Evolutionary conservation across 2,113 vertebrate species (phyloP), one percentile per base, ranked within the genome.

Genomic region (Vanacampus margaritifer): DNA sequence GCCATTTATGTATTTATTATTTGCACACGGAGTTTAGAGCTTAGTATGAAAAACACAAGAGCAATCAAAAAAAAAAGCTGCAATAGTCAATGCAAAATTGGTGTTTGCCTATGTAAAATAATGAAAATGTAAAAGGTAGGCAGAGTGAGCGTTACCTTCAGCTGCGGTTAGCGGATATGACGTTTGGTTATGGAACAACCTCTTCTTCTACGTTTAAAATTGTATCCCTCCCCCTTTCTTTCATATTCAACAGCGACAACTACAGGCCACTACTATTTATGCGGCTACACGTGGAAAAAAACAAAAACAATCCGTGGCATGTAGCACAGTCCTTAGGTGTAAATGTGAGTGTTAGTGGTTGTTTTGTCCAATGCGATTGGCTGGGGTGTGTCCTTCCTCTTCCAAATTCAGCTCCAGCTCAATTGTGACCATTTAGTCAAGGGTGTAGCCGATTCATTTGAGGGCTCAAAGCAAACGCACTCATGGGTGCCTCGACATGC

Each of bases 121-220:
- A 64, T 24, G 16, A 5, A 39, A 8, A 39, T 35, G 5, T n/a
- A 19, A 36, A 21, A n/a, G 5, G 5, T 32, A n/a, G 14, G 9
- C 12, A 14, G 11, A 63, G 11, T 1, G 56, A 56, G 56, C 36
- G 0, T 79, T 87, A 88, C 87, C 84, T 88, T 66, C 11, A 61
- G 39, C 75, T 63, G 72, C 73, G 65, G 78, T 82, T 67, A 81
- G 0, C 26, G 79, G 82, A 87, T 26, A 68, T 84, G 79, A 83
- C 82, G 84, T 75, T 46, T 46, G 73, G 66, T 85, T 89, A 80
- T 81, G 84, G 67, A 77, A 81, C 0, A 0, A 13, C 23, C 74
- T 32, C 59, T 82, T 78, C 58, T 61, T 50, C 63, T 26, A 16
- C 21, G 21, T 32, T 2, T 32, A 32, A 9, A 8, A 26, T 24